Evolutionary conservation across 2,113 vertebrate genomes (phyloP).

Genomic region (Colius striatus): DNA sequence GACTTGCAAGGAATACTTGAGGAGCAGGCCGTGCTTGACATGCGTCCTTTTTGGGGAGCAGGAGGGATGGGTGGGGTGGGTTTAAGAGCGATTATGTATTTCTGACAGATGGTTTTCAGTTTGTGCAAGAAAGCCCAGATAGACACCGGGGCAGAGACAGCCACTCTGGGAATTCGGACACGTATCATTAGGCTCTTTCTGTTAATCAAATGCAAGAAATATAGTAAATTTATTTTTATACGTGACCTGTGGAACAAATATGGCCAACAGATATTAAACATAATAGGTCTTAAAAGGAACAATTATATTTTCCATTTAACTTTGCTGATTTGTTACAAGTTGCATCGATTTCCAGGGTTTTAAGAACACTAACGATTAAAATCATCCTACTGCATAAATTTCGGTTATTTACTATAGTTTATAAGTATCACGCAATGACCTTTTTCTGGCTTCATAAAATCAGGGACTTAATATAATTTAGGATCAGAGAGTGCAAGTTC

Average conservation of each 20-base stretch:
- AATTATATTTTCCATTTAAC: conserved; percentile 51
- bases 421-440: conserved; percentile 46
- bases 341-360: conserved; percentile 9
- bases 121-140: background rate
- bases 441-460: conserved; percentile 65
- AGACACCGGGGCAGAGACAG: background rate
- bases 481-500: conserved; percentile 42
- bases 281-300: background rate
- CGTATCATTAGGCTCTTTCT: background rate
- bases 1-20: conserved; percentile 40
- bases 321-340: conserved; percentile 35
- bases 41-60: conserved; percentile 1
- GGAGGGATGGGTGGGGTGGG: background rate
- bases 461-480: conserved; percentile 53
- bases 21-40: background rate
- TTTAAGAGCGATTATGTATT: conserved; percentile 21
- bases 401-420: conserved; percentile 59
- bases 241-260: conserved; percentile 1
- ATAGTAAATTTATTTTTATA: background rate
- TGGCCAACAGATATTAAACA: background rate
- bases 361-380: conserved; percentile 16
- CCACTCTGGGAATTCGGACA: background rate
- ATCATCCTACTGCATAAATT: conserved; percentile 16
- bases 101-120: conserved; percentile 31
- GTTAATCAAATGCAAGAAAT: conserved; percentile 33